phyloP scores from a whole-genome alignment of 2,797 vertebrate species.

The Bufotes viridis region DNA sequence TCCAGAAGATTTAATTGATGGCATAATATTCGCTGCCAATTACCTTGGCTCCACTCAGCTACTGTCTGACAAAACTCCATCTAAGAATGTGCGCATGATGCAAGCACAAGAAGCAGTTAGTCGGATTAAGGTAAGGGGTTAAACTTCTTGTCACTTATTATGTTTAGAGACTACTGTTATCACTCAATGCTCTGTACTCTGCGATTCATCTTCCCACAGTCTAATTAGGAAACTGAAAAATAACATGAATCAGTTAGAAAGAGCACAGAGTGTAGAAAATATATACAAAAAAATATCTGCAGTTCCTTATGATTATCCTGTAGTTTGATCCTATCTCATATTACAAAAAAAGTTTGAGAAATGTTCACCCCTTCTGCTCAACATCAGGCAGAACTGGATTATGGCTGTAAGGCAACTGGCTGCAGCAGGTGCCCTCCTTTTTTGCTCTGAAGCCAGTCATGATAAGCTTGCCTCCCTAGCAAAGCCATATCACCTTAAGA shows the following conservation, averaged over 20 bases:
- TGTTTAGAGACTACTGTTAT: not conserved
- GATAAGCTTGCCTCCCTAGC: not conserved
- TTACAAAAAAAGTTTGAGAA: not conserved
- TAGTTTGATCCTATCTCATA: not conserved
- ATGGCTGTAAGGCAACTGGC: too few relatives aligned
- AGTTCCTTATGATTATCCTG: not conserved
- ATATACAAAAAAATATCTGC: too few relatives aligned
- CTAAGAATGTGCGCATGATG: conserved; percentile 98
- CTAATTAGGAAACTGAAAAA: not conserved
- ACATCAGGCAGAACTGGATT: not conserved
- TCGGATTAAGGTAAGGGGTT: conserved; percentile 90
- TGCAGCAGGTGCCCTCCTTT: too few relatives aligned
- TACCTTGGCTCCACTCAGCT: conserved; percentile 97
- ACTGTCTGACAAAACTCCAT: conserved; percentile 95
- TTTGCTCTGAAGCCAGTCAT: too few relatives aligned
- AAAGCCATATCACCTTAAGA: not conserved
- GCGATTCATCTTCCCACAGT: not conserved
- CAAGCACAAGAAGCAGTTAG: conserved; percentile 97
- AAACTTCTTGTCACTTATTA: not conserved
- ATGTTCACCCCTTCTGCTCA: not conserved
- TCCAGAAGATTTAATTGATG: conserved; percentile 96
- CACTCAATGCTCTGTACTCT: not conserved
- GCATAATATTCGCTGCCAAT: conserved; percentile 97
- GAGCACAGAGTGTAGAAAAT: not conserved
- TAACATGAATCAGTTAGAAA: not conserved